A percentile compares a stretch with the other conserved stretches of the same genome.
Conservation (phyloP, 23 tunicate species). For the Corella eumyota region DNA sequence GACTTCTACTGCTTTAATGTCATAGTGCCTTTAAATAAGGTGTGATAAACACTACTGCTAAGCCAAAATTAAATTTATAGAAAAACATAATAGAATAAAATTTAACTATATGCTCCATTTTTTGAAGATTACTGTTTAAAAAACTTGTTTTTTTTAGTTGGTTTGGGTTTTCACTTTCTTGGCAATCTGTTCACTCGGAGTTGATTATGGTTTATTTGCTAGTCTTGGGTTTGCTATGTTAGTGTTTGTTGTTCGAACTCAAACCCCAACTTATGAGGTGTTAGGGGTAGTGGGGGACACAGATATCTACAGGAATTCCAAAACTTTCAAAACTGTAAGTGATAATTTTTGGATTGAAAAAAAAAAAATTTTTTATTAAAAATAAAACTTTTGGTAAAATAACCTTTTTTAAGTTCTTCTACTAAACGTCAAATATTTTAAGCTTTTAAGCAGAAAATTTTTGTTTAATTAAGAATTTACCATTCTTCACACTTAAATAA, state of each 20-base stretch:
- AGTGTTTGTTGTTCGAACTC: conserved; percentile 51
- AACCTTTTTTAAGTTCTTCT: too few species aligned
- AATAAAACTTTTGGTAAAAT: too few species aligned
- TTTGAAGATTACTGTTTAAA: too few species aligned
- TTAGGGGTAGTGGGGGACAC: conserved; percentile 41
- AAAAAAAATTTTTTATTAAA: too few species aligned
- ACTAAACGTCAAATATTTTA: too few species aligned
- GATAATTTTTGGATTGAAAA: too few species aligned
- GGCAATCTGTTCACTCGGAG: conserved; percentile 53
- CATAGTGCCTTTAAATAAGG: too few species aligned
- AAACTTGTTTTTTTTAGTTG: conserved; percentile 30
- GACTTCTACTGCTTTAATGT: too few species aligned
- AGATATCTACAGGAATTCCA: conserved; percentile 47
- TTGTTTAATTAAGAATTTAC: too few species aligned
- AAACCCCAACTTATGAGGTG: conserved; percentile 40
- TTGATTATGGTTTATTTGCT: conserved; percentile 63
- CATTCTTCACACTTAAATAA: too few species aligned
- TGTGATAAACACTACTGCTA: too few species aligned
- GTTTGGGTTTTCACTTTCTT: conserved; percentile 59
- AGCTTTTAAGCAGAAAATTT: too few species aligned
- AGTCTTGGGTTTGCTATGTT: conserved; percentile 63
- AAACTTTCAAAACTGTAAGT: conserved; percentile 29
- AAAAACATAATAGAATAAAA: not conserved
- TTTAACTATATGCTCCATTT: not conserved
- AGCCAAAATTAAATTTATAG: not conserved